Evolutionary conservation across 2,113 vertebrate genomes (phyloP), one percentile per base, ranked within the genome.

Genomic region (Anhinga anhinga): DNA sequence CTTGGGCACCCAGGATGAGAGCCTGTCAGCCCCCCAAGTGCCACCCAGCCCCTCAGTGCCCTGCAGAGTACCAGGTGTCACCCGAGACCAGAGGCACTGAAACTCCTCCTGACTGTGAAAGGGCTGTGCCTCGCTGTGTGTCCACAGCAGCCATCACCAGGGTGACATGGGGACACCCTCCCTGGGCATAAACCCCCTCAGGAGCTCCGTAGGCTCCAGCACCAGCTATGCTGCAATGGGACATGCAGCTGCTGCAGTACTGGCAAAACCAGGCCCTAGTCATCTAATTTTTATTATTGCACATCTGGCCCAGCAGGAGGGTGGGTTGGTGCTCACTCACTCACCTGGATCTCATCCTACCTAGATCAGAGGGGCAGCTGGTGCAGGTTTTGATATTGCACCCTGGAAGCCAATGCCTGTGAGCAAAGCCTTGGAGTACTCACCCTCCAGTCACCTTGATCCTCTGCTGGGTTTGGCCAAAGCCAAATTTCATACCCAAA

Each of bases 21-120:
- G 9, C 29, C 30, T 0, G 0, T 2, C 13, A 66, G 2, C 3
- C 27, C 29, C 29, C 1, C 34, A n/a, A 0, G 22, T 22, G 13
- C 17, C 70, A 52, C 34, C 25, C 45, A 74, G 15, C 15, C n/a
- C n/a, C 32, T 30, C 2, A 1, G 29, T 47, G 7, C 62, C 34
- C 74, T 42, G 10, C 58, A 71, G 42, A 15, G 40, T 15, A 20
- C 30, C 30, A 34, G 34, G 22, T 2, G 5, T 5, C 61, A 69
- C 34, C 72, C 16, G 38, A 65, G 29, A 78, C 16, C 53, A 30
- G 11, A 32, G 36, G 36, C 38, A 63, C 20, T 9, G 5, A 26
- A 80, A 19, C 23, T 50, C 29, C 34, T 45, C n/a, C 20, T 56
- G 69, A 8, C 20, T 22, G 16, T 69, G 42, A 20, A 76, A 52